Conservation (phyloP, 2,888 invertebrate species). For the Mesorhabditis sp. region DNA sequence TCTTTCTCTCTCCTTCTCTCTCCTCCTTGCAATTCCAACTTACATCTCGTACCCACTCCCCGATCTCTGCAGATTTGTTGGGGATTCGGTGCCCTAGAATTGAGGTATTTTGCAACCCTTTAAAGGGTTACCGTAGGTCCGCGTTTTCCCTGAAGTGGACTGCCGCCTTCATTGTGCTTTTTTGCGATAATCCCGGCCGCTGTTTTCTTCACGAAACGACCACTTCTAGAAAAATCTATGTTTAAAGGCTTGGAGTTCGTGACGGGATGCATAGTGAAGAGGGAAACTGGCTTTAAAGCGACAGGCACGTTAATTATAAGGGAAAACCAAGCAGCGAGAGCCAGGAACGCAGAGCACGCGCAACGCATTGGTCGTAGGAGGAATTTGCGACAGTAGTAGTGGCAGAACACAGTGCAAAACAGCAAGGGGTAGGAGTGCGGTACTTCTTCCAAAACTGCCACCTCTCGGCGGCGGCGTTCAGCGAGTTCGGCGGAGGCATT, state of each 20-base stretch:
- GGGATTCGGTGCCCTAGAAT: background rate
- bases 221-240: conserved; percentile 12
- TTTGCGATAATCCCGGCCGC: conserved; percentile 43
- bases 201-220: conserved; percentile 42
- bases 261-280: no score
- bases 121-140: background rate
- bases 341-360: no score
- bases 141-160: background rate
- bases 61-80: background rate
- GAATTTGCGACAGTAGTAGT: no score
- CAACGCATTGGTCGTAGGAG: no score
- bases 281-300: no score
- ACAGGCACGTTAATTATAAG: no score
- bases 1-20: background rate
- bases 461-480: background rate
- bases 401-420: no score
- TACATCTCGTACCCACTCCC: background rate
- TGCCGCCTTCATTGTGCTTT: conserved; percentile 20
- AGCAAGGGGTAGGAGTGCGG: background rate
- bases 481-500: background rate
- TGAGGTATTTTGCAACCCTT: background rate
- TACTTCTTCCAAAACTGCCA: conserved; percentile 2
- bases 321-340: no score
- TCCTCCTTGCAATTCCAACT: background rate
- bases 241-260: no score